Conservation (phyloP, 2,797 vertebrate species). For the Bradypodion pumilum region DNA sequence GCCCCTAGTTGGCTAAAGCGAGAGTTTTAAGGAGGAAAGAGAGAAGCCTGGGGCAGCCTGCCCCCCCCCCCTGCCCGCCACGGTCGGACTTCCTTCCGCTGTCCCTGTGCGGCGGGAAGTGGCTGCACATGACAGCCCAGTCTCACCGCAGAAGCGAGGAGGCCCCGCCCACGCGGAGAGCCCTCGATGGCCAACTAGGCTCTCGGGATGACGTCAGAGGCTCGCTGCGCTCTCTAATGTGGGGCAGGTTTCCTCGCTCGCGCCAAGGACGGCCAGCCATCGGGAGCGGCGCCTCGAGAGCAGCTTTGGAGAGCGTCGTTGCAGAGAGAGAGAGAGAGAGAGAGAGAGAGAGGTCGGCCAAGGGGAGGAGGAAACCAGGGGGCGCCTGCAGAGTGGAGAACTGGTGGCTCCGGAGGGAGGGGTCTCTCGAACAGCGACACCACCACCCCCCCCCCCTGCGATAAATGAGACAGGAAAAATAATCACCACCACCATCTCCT, state of each 20-base stretch:
- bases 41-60: background rate
- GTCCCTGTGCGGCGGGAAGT: background rate
- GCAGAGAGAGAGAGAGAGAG: too few relatives aligned
- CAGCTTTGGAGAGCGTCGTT: conserved; percentile 8
- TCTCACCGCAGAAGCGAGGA: conserved; percentile 1
- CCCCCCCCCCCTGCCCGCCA: background rate
- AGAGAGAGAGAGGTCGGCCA: conserved; percentile 34
- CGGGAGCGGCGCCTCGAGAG: background rate
- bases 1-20: background rate
- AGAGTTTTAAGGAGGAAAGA: conserved; percentile 4
- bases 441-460: too few relatives aligned
- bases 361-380: conserved; percentile 24
- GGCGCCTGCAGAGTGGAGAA: background rate
- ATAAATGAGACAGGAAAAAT: background rate
- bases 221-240: conserved; percentile 7
- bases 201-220: conserved; percentile 30
- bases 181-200: conserved; percentile 23
- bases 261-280: conserved; percentile 2
- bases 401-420: background rate
- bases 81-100: background rate
- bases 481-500: background rate
- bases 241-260: conserved; percentile 25
- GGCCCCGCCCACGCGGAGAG: conserved; percentile 24
- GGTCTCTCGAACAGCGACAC: background rate
- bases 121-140: background rate